A percentile compares a stretch with the other conserved stretches of the same genome.
Conservation (phyloP, 2,888 invertebrate species). For the Timema podura region DNA sequence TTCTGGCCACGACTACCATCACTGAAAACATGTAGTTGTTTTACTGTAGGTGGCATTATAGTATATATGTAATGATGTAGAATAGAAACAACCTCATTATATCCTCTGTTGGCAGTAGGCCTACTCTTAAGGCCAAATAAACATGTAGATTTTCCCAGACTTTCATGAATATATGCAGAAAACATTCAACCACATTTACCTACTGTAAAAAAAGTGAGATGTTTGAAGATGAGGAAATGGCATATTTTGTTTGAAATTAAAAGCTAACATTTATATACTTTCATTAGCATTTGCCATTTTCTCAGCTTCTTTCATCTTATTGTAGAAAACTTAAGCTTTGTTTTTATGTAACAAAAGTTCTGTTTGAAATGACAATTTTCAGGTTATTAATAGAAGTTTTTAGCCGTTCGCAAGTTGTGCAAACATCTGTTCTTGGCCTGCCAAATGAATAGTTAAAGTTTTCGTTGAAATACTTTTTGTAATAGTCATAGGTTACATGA, state of each 20-base stretch:
- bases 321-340: background rate
- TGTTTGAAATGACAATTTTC: background rate
- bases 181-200: constrained; percentile 5
- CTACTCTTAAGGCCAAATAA: constrained; percentile 5
- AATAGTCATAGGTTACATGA: background rate
- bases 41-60: background rate
- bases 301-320: background rate
- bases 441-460: background rate
- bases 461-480: background rate
- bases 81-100: constrained; percentile 13
- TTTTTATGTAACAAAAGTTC: constrained; percentile 9
- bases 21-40: constrained; percentile 11
- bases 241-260: constrained; percentile 13
- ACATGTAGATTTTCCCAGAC: background rate
- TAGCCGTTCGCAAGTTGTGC: constrained; percentile 1
- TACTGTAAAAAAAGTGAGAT: background rate
- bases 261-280: background rate
- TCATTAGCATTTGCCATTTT: constrained; percentile 2
- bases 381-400: constrained; percentile 10
- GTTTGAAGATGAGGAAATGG: background rate
- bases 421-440: constrained; percentile 1
- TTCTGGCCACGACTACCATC: constrained; percentile 16
- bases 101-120: constrained; percentile 9
- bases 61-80: constrained; percentile 3
- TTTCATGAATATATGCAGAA: background rate